Percentiles rank a stretch among this genome's conserved stretches.
phyloP scores from a whole-genome alignment of 2,113 vertebrate species.

The Girardinichthys multiradiatus region DNA sequence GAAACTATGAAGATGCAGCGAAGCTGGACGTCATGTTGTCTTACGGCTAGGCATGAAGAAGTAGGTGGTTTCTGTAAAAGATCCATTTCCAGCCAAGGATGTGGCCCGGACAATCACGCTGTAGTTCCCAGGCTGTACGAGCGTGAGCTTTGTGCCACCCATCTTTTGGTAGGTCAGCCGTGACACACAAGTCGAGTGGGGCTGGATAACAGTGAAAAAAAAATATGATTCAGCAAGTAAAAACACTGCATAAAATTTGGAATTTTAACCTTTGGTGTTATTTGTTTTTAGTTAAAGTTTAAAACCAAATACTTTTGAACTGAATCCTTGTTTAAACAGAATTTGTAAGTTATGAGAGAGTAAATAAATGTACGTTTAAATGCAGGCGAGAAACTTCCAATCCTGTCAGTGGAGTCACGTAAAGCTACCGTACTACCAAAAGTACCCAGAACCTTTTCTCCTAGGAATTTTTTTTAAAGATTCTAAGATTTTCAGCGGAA shows the following conservation, averaged over 20 bases:
- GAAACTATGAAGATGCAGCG: not conserved
- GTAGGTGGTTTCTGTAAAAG: slow-evolving; percentile 89
- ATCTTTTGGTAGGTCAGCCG: slow-evolving; percentile 83
- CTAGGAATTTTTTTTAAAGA: not conserved
- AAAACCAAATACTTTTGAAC: too few species aligned
- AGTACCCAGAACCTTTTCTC: not conserved
- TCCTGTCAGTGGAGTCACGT: not conserved
- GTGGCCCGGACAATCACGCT: slow-evolving; percentile 90
- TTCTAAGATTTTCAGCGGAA: not conserved
- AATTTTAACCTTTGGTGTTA: too few species aligned
- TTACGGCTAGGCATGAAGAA: slow-evolving; percentile 92
- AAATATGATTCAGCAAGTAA: not conserved
- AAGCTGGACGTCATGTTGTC: slow-evolving; percentile 34
- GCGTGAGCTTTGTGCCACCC: slow-evolving; percentile 84
- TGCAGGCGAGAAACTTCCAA: not conserved
- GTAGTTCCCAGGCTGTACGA: slow-evolving; percentile 92
- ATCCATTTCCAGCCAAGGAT: slow-evolving; percentile 93
- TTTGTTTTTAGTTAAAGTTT: too few species aligned
- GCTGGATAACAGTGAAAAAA: slow-evolving; percentile 65
- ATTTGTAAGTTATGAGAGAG: too few species aligned
- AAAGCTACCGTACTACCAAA: not conserved
- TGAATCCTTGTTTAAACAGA: too few species aligned
- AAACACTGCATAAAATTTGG: too few species aligned
- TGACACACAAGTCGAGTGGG: slow-evolving; percentile 86
- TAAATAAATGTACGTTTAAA: not conserved